These are phyloP conservation scores for Felis catus DNA, from an alignment of 2,113 vertebrate genomes.

Conservation along the genomic window F.catus_Fca126_mat1.0 CM031412.1:238369501-238370000, in stretches of 20 bases:
- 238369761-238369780: not conserved
- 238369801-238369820: not conserved
- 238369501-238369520: not conserved
- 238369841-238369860: not conserved
- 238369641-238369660: not conserved
- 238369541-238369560: no score
- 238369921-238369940: not conserved
- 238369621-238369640: not conserved
- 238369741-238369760: not conserved
- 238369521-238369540: not conserved
- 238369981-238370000: not conserved
- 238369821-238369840: no score
- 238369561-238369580: not conserved
- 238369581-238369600: no score
- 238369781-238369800: not conserved
- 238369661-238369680: not conserved
- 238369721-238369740: not conserved
- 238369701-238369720: no score
- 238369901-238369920: not conserved
- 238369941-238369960: not conserved
- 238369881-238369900: not conserved
- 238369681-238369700: accelerated
- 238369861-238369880: not conserved
- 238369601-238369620: no score
- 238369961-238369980: not conserved